Evolutionary conservation across 2,888 invertebrate species (phyloP).

Genomic region (Chalcosyrphus nemorum): DNA sequence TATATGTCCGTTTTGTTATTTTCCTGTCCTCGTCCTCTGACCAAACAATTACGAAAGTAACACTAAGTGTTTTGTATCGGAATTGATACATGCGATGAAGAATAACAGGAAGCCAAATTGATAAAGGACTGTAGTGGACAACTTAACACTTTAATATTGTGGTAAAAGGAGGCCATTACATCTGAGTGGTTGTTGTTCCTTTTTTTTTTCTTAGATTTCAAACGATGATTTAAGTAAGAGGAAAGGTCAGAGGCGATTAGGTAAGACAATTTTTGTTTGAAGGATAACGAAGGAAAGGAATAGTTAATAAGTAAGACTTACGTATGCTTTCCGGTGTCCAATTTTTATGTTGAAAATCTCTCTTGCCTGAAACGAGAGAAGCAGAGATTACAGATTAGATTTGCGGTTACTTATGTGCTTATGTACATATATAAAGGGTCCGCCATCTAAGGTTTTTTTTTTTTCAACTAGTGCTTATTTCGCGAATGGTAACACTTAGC

Average conservation of each 20-base stretch:
- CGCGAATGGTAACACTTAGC: too few species aligned
- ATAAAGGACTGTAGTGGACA: neutral
- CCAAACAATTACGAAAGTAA: conserved; percentile 9
- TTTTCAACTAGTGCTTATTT: too few species aligned
- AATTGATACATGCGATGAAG: neutral
- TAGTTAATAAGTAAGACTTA: too few species aligned
- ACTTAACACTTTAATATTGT: neutral
- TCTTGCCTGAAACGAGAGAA: conserved; percentile 32
- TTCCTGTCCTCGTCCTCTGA: neutral
- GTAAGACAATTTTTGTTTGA: too few species aligned
- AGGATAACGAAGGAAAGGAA: too few species aligned
- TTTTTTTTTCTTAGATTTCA: too few species aligned
- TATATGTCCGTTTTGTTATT: neutral
- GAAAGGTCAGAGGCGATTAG: too few species aligned
- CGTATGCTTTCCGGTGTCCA: conserved; percentile 61
- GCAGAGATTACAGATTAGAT: neutral
- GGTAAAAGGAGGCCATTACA: neutral
- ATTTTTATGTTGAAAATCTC: conserved; percentile 43
- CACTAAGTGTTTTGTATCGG: neutral
- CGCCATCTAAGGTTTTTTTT: too few species aligned
- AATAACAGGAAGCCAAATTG: neutral
- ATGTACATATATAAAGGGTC: too few species aligned
- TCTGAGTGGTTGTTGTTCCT: too few species aligned
- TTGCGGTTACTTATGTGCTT: too few species aligned
- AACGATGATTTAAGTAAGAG: too few species aligned